Evolutionary conservation across 64 coral and sea anemone species (phyloP).

Genomic region (Porites australiensis): DNA sequence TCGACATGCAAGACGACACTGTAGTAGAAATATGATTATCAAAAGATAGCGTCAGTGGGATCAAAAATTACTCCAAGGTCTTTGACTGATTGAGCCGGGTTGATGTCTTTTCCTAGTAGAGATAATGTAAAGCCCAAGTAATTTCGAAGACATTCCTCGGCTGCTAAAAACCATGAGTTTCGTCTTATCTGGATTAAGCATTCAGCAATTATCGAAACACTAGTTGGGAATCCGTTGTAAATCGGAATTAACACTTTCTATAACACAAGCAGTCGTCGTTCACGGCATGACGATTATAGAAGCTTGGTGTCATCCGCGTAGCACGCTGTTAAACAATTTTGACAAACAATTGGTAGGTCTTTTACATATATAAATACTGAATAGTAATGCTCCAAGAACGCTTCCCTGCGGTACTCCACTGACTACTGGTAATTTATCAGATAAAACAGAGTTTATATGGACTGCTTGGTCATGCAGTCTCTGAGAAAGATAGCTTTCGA

Average conservation of each 20-base stretch:
- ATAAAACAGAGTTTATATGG: conserved; percentile 19
- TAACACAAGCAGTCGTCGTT: too few relatives aligned
- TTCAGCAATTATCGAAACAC: too few relatives aligned
- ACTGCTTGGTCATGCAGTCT: conserved; percentile 37
- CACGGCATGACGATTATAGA: too few relatives aligned
- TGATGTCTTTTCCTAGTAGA: conserved; percentile 39
- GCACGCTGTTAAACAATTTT: background rate
- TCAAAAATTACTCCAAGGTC: conserved; percentile 49
- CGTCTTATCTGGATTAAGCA: background rate
- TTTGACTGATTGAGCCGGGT: conserved; percentile 49
- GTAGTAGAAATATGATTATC: background rate
- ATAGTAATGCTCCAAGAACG: background rate
- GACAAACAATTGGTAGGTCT: background rate
- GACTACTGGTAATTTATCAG: conserved; percentile 5
- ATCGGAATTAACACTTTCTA: too few relatives aligned
- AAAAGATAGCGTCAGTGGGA: conserved; percentile 24
- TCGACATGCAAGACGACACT: conserved; percentile 51
- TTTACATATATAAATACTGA: conserved; percentile 64
- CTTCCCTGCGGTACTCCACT: conserved; percentile 11
- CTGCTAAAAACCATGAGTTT: conserved; percentile 34
- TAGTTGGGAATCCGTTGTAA: too few relatives aligned
- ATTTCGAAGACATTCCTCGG: conserved; percentile 31
- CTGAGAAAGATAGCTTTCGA: conserved; percentile 36
- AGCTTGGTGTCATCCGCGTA: conserved; percentile 47
- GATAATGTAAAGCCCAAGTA: conserved; percentile 32